These are phyloP conservation scores for Acheta domesticus DNA, from an alignment of 2,888 invertebrate genomes.

Conservation along the genomic window DNA sequence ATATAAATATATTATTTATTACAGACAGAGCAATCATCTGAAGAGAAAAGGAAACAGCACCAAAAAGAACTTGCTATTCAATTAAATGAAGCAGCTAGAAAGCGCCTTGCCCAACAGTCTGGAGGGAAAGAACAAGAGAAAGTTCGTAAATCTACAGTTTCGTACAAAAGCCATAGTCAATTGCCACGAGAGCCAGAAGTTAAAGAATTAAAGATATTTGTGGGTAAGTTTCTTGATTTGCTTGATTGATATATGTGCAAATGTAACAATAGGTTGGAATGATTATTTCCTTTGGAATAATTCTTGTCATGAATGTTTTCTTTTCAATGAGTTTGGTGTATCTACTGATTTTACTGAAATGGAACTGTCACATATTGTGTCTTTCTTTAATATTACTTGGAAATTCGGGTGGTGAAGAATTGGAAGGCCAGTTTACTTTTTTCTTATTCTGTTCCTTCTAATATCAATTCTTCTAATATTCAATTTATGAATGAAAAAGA, in stretches of 20 bases:
- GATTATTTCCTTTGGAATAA: not conserved
- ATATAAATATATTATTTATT: not conserved
- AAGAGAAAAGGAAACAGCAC: conserved; percentile 95
- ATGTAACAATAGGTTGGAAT: not conserved
- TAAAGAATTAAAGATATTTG: conserved; percentile 88
- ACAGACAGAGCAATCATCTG: conserved; percentile 86
- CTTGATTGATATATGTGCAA: not conserved
- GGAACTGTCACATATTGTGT: no score
- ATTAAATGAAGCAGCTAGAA: conserved; percentile 89
- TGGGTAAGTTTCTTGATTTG: conserved; percentile 61
- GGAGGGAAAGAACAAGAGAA: conserved; percentile 83
- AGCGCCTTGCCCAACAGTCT: conserved; percentile 83
- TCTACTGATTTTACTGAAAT: no score
- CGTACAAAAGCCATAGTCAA: conserved; percentile 87
- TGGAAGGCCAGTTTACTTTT: no score
- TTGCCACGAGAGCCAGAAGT: conserved; percentile 94
- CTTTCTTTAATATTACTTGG: no score
- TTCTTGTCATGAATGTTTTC: not conserved
- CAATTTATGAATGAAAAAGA: no score
- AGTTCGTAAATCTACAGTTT: conserved; percentile 88
- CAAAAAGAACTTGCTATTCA: conserved; percentile 89
- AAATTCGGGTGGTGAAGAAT: no score
- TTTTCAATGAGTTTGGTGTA: not conserved
- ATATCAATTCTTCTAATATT: no score
- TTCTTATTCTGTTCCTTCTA: no score